phyloP scores from a whole-genome alignment of 2,797 vertebrate species.

The Percopsis omiscomaycus region DNA sequence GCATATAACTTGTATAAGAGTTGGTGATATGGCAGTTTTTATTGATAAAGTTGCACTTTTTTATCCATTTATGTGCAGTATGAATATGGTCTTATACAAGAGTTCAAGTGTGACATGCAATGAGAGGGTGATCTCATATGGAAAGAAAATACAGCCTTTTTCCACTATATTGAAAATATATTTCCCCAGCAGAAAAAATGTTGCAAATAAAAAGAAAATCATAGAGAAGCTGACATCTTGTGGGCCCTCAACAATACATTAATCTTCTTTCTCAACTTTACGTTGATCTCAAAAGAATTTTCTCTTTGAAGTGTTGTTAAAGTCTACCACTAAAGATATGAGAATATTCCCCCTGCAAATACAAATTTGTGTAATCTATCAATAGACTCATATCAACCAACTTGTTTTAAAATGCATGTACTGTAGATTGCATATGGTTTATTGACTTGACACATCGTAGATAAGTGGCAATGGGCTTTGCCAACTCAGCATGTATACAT shows the following conservation, averaged over 20 bases:
- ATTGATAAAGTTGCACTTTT: neutral
- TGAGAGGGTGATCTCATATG: constrained; percentile 11
- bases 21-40: neutral
- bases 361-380: neutral
- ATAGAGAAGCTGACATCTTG: no score
- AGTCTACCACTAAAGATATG: neutral
- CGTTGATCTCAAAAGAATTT: constrained; percentile 11
- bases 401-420: neutral
- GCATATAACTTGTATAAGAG: neutral
- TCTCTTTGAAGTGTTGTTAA: neutral
- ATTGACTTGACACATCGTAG: neutral
- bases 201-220: no score
- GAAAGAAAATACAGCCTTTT: no score
- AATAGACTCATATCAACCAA: neutral
- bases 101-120: constrained; percentile 1
- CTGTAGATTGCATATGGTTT: neutral
- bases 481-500: no score
- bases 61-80: neutral
- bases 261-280: neutral
- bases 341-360: neutral
- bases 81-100: neutral
- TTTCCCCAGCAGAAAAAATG: no score
- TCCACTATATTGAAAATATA: no score
- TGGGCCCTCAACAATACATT: no score
- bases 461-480: neutral